Conservation (phyloP, 2,888 invertebrate genomes). For the Nematopogon swammerdamellus region DNA sequence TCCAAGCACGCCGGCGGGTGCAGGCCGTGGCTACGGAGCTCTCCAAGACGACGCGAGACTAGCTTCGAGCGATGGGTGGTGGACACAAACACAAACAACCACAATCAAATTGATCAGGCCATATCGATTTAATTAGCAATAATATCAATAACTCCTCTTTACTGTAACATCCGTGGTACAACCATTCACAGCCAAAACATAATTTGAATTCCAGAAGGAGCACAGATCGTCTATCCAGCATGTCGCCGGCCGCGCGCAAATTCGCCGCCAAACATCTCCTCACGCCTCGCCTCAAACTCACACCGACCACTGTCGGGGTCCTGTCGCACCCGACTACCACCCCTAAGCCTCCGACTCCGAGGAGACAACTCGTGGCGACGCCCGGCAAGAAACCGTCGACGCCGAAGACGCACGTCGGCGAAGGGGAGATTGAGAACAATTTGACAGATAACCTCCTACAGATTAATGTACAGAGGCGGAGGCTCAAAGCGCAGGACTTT, state of each 20-base stretch:
- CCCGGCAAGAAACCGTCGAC: constrained; percentile 14
- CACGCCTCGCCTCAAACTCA: constrained; percentile 42
- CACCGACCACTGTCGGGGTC: constrained; percentile 35
- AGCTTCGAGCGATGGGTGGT: too few relatives aligned
- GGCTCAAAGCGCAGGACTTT: constrained; percentile 80
- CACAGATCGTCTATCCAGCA: constrained; percentile 78
- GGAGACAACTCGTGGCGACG: constrained; percentile 25
- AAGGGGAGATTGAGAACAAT: constrained; percentile 30
- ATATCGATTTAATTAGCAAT: too few relatives aligned
- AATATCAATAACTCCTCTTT: too few relatives aligned
- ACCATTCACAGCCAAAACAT: too few relatives aligned
- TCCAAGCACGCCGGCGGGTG: too few relatives aligned
- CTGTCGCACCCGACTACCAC: constrained; percentile 26
- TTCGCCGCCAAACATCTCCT: constrained; percentile 66
- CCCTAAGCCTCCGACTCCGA: constrained; percentile 17
- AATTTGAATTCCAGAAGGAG: constrained; percentile 59
- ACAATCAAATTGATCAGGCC: too few relatives aligned
- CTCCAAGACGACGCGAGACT: too few relatives aligned
- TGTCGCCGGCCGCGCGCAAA: constrained; percentile 94
- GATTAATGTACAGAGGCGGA: constrained; percentile 68
- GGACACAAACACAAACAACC: too few relatives aligned
- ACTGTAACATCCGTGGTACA: too few relatives aligned
- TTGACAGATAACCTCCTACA: constrained; percentile 85
- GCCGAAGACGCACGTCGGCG: constrained; percentile 12
- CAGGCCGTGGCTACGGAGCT: too few relatives aligned